Conservation (phyloP, 2,888 invertebrate genomes). For the Trissolcus brochymenae region DNA sequence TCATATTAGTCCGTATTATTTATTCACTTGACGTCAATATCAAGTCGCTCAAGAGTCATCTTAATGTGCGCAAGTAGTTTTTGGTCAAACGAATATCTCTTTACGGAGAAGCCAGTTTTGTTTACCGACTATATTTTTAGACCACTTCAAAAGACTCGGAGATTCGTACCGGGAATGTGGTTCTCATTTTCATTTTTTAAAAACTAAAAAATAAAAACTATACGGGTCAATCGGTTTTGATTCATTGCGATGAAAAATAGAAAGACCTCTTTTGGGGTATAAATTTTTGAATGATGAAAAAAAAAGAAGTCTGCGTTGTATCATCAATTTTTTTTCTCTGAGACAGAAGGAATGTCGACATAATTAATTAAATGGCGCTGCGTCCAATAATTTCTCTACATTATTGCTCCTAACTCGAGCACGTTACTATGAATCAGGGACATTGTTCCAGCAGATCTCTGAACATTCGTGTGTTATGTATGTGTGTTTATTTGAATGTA, state of each 20-base stretch:
- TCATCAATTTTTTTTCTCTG: slow-evolving; percentile 18
- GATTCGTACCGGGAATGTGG: slow-evolving; percentile 11
- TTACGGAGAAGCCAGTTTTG: slow-evolving; percentile 21
- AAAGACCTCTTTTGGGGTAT: background rate
- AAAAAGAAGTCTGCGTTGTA: background rate
- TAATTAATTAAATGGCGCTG: slow-evolving; percentile 30
- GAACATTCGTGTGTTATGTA: slow-evolving; percentile 1
- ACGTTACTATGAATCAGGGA: slow-evolving; percentile 40
- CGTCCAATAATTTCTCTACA: slow-evolving; percentile 42
- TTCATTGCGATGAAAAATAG: background rate
- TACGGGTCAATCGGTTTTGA: background rate
- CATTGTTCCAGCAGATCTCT: slow-evolving; percentile 17
- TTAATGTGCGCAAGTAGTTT: slow-evolving; percentile 12
- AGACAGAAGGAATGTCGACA: slow-evolving; percentile 28
- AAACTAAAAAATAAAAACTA: background rate
- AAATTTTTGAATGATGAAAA: too few relatives aligned
- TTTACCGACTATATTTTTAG: slow-evolving; percentile 41
- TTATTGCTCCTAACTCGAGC: slow-evolving; percentile 40
- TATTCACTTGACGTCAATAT: slow-evolving; percentile 5
- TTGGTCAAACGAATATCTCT: slow-evolving; percentile 22
- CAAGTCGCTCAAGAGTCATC: background rate
- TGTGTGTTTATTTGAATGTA: slow-evolving; percentile 32
- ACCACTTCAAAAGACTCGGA: slow-evolving; percentile 31
- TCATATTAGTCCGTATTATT: background rate
- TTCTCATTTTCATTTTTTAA: background rate